Base-by-base conservation (phyloP, 2,888 invertebrate genomes). In the Lymantria monacha region DNA sequence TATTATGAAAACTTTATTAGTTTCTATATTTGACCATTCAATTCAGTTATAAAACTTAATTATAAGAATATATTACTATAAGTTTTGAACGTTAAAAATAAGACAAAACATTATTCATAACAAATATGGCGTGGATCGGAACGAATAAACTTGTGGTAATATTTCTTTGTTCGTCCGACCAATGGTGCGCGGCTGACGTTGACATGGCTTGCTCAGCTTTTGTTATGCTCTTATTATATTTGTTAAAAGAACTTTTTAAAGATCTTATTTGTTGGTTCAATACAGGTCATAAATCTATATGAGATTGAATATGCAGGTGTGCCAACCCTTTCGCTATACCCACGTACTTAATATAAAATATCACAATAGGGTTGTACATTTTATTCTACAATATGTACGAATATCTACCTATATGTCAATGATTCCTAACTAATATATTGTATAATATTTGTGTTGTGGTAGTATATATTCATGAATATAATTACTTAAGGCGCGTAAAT, bases 241-340 rank as follows among this genome's bases (percentile, higher is more conserved):
- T 85, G 85, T 88, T 87, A 83, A 80, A 74, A 67, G 78, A 72
- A 84, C 83, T 85, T 88, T 89, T 82, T 81, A 84, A 77, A 82
- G 84, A 82, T 84, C 84, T 86, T 83, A 88, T 90, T 90, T 88
- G 86, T 89, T 87, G 83, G 81, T 74, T 85, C 86, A 83, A 81
- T 88, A 85, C 85, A 78, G 84, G 80, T 83, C 86, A 83, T 90
- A 89, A 91, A 89, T 90, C 85, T 85, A 79, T 79, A 77, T 79
- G 73, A 77, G 80, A 80, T 76, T 73, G 78, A 77, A 80, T 79
- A 81, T 76, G 87, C 89, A 89, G 90, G 88, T 89, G 90, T 79
- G 78, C 77, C 80, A 87, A 85, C 86, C 88, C 85, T 86, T 87
- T 74, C 63, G 53, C 56, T 46, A 41, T 55, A 53, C 36, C 42